Percentiles rank a stretch among this genome's conserved stretches.
These are phyloP conservation scores for Siniperca chuatsi DNA, from an alignment of 2,113 vertebrate species.

Conservation along the genomic window DNA sequence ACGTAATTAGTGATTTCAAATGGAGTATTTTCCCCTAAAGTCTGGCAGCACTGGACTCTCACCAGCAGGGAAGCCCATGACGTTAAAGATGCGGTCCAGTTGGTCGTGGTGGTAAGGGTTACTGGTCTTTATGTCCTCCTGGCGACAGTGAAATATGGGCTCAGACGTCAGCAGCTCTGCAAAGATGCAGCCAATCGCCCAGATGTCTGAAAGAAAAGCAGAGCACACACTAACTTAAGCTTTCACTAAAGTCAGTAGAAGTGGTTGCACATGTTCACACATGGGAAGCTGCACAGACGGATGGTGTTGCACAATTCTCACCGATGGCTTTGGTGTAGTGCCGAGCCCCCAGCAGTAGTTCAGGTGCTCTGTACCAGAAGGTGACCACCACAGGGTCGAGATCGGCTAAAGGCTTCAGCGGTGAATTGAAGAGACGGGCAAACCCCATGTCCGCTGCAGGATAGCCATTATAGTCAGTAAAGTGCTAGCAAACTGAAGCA, in stretches of 20 bases:
- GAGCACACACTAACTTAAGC: background rate
- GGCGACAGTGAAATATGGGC: conserved; percentile 99
- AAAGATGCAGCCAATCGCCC: conserved; percentile 99
- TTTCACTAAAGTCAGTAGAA: background rate
- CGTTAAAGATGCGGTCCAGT: conserved; percentile 99
- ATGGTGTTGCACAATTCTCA: conserved; percentile 78
- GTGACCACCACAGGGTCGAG: conserved; percentile 99
- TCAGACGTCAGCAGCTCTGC: conserved; percentile 99
- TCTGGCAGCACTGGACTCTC: conserved; percentile 46
- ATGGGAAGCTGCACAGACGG: background rate
- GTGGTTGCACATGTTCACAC: background rate
- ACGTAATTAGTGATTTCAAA: background rate
- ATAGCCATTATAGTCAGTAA: background rate
- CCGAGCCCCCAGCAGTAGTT: conserved; percentile 96
- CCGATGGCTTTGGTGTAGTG: conserved; percentile 99
- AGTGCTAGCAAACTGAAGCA: background rate
- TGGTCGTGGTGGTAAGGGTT: conserved; percentile 99
- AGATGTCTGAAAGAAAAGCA: conserved; percentile 90
- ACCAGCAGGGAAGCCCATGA: conserved; percentile 99
- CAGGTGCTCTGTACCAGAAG: conserved; percentile 99
- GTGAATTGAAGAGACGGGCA: conserved; percentile 99
- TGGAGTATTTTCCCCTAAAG: background rate
- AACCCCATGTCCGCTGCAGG: conserved; percentile 98
- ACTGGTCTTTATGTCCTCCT: conserved; percentile 99
- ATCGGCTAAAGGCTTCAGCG: conserved; percentile 99